Percentiles rank a stretch among this genome's conserved stretches.
Evolutionary conservation across 2,797 vertebrate genomes (phyloP).

Genomic region (Microchirus variegatus): DNA sequence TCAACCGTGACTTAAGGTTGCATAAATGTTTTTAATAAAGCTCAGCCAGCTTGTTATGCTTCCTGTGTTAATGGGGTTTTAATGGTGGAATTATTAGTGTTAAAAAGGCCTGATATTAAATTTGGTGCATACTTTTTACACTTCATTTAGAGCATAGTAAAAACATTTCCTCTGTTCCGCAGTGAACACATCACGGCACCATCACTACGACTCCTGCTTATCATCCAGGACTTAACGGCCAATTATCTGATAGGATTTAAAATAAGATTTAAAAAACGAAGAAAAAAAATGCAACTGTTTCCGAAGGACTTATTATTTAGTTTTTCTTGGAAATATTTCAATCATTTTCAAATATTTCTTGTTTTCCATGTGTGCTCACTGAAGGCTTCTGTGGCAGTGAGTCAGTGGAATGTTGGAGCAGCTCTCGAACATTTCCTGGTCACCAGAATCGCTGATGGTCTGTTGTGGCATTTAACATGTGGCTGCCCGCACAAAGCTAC

Average conservation of each 20-base stretch:
- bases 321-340: conserved; percentile 24
- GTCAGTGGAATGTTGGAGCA: conserved; percentile 49
- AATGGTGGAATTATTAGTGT: conserved; percentile 9
- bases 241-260: conserved; percentile 25
- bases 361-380: conserved; percentile 30
- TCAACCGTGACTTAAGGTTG: conserved; percentile 21
- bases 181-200: conserved; percentile 27
- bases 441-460: conserved; percentile 30
- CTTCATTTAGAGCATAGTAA: conserved; percentile 28
- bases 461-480: conserved; percentile 43
- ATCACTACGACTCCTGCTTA: conserved; percentile 19
- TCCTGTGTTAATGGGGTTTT: neutral
- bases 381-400: conserved; percentile 26
- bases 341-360: conserved; percentile 20
- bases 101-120: conserved; percentile 19
- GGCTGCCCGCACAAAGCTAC: conserved; percentile 24
- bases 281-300: conserved; percentile 3
- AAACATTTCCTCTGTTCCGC: conserved; percentile 18
- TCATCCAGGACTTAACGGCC: neutral
- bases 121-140: conserved; percentile 23
- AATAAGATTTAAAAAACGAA: conserved; percentile 1
- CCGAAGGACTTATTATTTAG: conserved; percentile 15
- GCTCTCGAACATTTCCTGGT: conserved; percentile 40
- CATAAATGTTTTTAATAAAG: conserved; percentile 28
- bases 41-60: conserved; percentile 16